phyloP scores from a whole-genome alignment of 2,888 invertebrate genomes.

The Clusia tigrina region DNA sequence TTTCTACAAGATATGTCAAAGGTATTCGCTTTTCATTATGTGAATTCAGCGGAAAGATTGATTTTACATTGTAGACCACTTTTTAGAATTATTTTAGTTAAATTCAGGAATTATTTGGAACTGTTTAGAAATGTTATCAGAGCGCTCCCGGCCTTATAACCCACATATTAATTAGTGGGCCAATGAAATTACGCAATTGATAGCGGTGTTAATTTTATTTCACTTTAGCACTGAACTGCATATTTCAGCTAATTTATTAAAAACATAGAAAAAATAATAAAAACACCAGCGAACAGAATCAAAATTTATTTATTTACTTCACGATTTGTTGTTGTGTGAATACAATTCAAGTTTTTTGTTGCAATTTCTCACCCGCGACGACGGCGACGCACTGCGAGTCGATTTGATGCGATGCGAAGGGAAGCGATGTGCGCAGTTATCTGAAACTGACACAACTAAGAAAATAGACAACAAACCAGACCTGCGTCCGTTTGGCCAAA shows the following conservation, averaged over 20 bases:
- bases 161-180: neutral
- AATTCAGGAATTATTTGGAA: neutral
- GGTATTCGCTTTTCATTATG: no score
- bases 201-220: no score
- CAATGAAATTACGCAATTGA: neutral
- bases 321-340: neutral
- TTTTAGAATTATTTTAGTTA: neutral
- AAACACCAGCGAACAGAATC: neutral
- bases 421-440: conserved; percentile 1
- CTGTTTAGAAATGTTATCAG: neutral
- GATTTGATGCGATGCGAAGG: no score
- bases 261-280: neutral
- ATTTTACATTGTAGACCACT: no score
- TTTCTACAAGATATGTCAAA: no score
- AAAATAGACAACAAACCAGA: neutral
- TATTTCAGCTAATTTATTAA: conserved; percentile 1
- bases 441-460: neutral
- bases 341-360: no score
- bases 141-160: no score
- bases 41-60: no score
- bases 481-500: conserved; percentile 9
- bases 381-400: no score
- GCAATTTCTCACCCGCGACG: no score
- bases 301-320: neutral
- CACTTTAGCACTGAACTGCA: no score